These are phyloP conservation scores for Colinus virginianus DNA, from an alignment of 2,113 vertebrate genomes.

Conservation along the genomic window DNA sequence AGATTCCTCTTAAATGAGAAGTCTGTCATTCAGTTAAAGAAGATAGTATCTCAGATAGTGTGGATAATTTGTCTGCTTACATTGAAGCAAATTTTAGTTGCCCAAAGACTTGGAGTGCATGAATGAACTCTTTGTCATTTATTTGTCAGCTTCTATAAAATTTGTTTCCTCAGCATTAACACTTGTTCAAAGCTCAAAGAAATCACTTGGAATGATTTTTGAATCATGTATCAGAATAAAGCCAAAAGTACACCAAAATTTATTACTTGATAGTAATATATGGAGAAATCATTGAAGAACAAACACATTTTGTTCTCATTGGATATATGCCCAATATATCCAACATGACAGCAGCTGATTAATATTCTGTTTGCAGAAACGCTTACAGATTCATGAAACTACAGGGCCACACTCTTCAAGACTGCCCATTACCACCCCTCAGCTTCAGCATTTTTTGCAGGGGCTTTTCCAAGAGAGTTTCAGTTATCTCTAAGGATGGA, in stretches of 20 bases:
- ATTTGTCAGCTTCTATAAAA: background rate
- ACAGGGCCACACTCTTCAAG: background rate
- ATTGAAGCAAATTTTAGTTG: background rate
- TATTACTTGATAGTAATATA: background rate
- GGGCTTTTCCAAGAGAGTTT: background rate
- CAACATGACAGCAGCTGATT: background rate
- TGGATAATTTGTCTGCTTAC: background rate
- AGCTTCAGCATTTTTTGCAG: background rate
- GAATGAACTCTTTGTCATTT: background rate
- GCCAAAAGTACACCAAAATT: background rate
- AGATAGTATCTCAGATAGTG: background rate
- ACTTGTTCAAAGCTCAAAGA: background rate
- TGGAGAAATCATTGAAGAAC: background rate
- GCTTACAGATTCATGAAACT: background rate
- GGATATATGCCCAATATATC: fast-evolving
- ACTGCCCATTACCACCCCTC: background rate
- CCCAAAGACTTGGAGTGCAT: background rate
- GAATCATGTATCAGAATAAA: background rate
- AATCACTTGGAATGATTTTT: background rate
- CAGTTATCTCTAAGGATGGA: background rate
- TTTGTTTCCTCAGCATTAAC: background rate
- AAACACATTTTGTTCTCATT: background rate
- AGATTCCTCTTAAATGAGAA: background rate
- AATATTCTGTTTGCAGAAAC: background rate
- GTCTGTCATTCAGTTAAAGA: background rate